Base-by-base conservation (phyloP, 2,113 vertebrate genomes). In the Chionodraco myersi region DNA sequence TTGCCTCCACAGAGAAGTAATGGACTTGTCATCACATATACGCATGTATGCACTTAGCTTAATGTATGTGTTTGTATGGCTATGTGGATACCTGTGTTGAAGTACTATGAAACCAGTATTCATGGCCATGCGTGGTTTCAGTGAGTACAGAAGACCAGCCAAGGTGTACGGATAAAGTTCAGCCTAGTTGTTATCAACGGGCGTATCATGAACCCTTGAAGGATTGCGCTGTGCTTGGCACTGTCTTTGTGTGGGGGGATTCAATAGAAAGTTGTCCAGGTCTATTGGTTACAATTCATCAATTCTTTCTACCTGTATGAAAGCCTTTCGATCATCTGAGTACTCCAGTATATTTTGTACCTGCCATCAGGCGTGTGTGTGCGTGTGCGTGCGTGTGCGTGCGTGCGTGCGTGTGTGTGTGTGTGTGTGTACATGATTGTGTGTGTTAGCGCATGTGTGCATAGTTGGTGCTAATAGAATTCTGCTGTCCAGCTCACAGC, bases 401-500 rank as follows among this genome's bases (percentile, higher is more conserved):
- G 70, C 44, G 13, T 2, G 8, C 2, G 15, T 14, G 61, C 10
- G 10, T 23, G 53, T 16, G 65, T 53, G 23, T 51, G 60, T 49
- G 15, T 14, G 61, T 14, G 10, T 41, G 53, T 16, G 65, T 53
- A 21, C 21, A 21, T 21, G 21, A 21, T 21, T 56, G 21, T 12
- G 26, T 26, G 53, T 16, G 65, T 53, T 54, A 2, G 87, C 53
- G 57, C 83, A 84, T 87, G 87, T 87, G 91, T 83, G 85, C 90
- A 89, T 90, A 89, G 87, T 84, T 92, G 87, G 90, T 93, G 88
- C 93, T 95, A 95, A 94, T 94, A 94, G 89, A 95, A 93, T 94
- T 93, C 93, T 93, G 92, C 93, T 94, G 94, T 92, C 93, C 93
- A 88, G 90, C 90, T 85, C 94, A 95, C 94, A 94, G 94, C 94